Evolutionary conservation across 1,140 invertebrate genomes (phyloP).

Genomic region (Brachystomella parvula): DNA sequence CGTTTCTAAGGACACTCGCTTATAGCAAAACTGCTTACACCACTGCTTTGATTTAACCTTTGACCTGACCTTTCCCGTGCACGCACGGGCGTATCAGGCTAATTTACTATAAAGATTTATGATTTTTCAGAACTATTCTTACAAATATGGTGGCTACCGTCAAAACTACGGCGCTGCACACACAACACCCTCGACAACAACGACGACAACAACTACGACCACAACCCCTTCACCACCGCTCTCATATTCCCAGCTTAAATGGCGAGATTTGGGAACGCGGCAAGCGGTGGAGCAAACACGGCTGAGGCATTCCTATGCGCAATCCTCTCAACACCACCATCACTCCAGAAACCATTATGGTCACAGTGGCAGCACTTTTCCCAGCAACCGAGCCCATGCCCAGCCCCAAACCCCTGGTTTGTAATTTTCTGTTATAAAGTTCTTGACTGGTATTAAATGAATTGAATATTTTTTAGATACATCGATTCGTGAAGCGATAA

Average conservation of each 20-base stretch:
- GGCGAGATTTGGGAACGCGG: conserved; percentile 30
- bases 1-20: too few species aligned
- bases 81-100: too few species aligned
- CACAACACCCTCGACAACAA: conserved; percentile 10
- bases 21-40: too few species aligned
- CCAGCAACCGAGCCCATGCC: not conserved
- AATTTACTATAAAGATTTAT: too few species aligned
- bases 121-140: conserved; percentile 2
- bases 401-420: conserved; percentile 25
- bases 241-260: conserved; percentile 36
- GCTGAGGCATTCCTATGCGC: conserved; percentile 16
- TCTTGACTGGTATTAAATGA: not conserved
- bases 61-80: too few species aligned
- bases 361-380: not conserved
- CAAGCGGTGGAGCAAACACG: conserved; percentile 32
- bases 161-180: not conserved
- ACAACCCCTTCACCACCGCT: conserved; percentile 24
- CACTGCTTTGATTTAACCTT: too few species aligned
- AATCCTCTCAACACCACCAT: conserved; percentile 10
- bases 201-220: conserved; percentile 33
- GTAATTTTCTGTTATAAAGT: conserved; percentile 1
- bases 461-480: conserved; percentile 21
- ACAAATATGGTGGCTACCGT: not conserved
- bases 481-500: conserved; percentile 47
- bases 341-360: conserved; percentile 17